Conservation (phyloP, 2,797 vertebrate genomes). For the Premnoplex brunnescens region DNA sequence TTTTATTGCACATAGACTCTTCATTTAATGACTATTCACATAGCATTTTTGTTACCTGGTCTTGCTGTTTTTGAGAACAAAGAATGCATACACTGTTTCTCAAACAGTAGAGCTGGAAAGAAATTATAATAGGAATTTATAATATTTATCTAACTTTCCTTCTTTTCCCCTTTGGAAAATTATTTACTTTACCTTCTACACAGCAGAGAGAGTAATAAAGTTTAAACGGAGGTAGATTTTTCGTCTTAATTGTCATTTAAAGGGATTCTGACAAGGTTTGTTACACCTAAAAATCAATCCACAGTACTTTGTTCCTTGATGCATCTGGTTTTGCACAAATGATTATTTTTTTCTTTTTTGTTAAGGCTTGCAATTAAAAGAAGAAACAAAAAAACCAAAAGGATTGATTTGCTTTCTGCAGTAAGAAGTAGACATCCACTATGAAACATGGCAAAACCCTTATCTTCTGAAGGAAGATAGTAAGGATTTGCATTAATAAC, state of each 20-base stretch:
- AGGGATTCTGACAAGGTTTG: background rate
- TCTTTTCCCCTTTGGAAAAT: background rate
- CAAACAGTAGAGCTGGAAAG: background rate
- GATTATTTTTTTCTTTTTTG: background rate
- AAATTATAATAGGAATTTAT: background rate
- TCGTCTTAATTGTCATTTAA: background rate
- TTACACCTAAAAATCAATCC: constrained; percentile 3
- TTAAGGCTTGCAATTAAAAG: background rate
- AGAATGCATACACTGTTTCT: background rate
- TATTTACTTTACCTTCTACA: background rate
- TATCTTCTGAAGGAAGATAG: constrained; percentile 16
- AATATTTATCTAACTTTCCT: background rate
- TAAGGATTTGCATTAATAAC: constrained; percentile 47
- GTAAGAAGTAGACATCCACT: background rate
- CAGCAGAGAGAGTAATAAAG: background rate
- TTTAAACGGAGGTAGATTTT: constrained; percentile 5
- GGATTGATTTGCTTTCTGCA: background rate
- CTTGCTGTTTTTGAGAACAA: background rate
- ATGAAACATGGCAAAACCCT: background rate
- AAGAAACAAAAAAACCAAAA: background rate
- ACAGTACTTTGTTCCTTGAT: background rate
- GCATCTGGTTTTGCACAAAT: background rate
- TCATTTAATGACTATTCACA: background rate
- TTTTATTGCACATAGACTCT: background rate
- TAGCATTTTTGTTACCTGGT: background rate